Evolutionary conservation across 92 coral and sea anemone species (phyloP).

Genomic region (Parazoanthus atlanticus): DNA sequence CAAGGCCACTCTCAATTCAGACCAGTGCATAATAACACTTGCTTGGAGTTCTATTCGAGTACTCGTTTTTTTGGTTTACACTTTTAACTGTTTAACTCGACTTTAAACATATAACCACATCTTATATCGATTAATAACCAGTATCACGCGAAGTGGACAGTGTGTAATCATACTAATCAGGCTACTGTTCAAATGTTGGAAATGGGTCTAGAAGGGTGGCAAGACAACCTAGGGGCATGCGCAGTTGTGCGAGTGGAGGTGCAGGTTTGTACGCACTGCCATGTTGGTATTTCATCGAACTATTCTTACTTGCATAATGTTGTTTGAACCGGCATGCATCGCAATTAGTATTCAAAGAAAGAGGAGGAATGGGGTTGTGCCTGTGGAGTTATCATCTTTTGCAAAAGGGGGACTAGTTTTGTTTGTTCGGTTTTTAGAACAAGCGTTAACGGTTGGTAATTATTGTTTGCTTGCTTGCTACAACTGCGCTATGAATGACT

Average conservation of each 20-base stretch:
- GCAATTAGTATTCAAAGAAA: not conserved
- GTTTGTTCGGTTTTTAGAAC: constrained; percentile 1
- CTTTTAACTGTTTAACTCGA: constrained; percentile 27
- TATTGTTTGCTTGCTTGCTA: not conserved
- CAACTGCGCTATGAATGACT: not conserved
- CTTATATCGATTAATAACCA: constrained; percentile 24
- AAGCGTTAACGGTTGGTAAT: not conserved
- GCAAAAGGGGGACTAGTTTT: constrained; percentile 11
- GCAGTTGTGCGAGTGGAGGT: not conserved
- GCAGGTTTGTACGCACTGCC: not conserved
- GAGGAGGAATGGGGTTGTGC: not conserved
- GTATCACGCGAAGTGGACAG: constrained; percentile 8
- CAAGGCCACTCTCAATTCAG: constrained; percentile 16
- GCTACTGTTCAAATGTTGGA: not conserved
- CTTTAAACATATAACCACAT: constrained; percentile 32
- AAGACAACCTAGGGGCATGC: not conserved
- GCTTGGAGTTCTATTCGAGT: not conserved
- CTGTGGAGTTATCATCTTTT: not conserved
- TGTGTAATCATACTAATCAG: constrained; percentile 17
- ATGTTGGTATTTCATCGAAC: not conserved
- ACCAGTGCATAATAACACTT: constrained; percentile 11
- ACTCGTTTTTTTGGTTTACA: constrained; percentile 33
- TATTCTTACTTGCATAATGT: not conserved
- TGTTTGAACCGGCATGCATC: not conserved
- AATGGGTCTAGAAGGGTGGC: not conserved